Percentiles rank a stretch among this genome's conserved stretches.
These are phyloP conservation scores for Diarsia dahlii DNA, from an alignment of 2,888 invertebrate genomes.

Conservation along the genomic window DNA sequence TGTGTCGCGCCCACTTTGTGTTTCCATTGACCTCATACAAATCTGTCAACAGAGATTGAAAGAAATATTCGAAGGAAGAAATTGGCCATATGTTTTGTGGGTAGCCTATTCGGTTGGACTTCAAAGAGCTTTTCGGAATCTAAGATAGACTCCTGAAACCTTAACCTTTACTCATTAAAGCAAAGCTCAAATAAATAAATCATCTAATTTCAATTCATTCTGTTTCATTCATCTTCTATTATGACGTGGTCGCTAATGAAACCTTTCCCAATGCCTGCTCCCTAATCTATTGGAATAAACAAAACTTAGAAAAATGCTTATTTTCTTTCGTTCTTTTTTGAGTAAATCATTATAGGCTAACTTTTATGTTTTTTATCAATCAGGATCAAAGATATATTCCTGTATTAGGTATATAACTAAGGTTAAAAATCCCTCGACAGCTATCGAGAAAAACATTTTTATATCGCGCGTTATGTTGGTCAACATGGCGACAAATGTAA, in stretches of 20 bases:
- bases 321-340: no score
- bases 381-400: background rate
- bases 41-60: constrained; percentile 20
- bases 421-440: constrained; percentile 22
- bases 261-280: no score
- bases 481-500: constrained; percentile 67
- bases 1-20: constrained; percentile 8
- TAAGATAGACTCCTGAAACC: background rate
- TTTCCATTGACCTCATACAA: constrained; percentile 27
- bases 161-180: background rate
- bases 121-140: background rate
- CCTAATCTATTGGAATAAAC: no score
- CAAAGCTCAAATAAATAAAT: background rate
- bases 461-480: constrained; percentile 48
- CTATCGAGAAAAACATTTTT: constrained; percentile 27
- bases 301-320: no score
- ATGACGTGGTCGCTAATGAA: no score
- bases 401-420: background rate
- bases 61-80: background rate
- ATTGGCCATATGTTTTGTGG: background rate
- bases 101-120: no score
- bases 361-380: background rate
- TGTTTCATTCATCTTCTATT: background rate
- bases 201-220: background rate
- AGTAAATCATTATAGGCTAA: background rate